Base-by-base conservation (phyloP, 2,888 invertebrate genomes). In the Aelia acuminata region DNA sequence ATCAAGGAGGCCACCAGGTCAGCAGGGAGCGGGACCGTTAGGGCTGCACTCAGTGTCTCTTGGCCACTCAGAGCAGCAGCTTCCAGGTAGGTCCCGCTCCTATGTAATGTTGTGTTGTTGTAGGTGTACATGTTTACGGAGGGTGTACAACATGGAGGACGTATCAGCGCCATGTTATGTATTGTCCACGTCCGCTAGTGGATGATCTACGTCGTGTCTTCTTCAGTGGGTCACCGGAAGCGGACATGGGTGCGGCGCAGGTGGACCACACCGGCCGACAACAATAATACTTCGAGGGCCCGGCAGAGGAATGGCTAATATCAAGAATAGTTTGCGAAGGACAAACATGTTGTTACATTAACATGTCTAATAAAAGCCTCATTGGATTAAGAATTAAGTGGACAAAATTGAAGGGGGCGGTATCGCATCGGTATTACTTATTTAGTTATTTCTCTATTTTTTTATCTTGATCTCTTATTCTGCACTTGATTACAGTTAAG, bases 1-100 rank as follows among this genome's bases (percentile, higher is more conserved):
- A 75, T 39, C 75, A 75, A 75, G 75, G 75, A 75, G 75, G 75
- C 75, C 75, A 75, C 39, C 75, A 75, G 75, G 75, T 75, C 75
- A 75, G 20, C 22, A 75, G 75, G 39, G 75, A 39, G 39, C 75
- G 75, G 75, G 39, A 75, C 75, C 75, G 75, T 75, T 75, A 75
- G 39, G 39, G 22, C 75, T 39, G 22, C 35, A 43, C 75, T 75
- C 75, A 75, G 75, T 75, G 75, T 75, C 75, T 75, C 75, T 75
- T 75, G 75, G 75, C 75, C 75, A 75, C 75, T 75, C 75, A 20
- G 75, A 75, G 75, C 75, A 75, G 75, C 75, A 75, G 39, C 75
- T 75, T 75, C 39, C 75, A 75, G 75, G 75, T 75, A 75, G 75
- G 75, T 75, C 39, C 15, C 39, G 15, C 39, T 10, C 11, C 26